These are phyloP conservation scores for Urocitellus parryii DNA, from an alignment of 2,113 vertebrate species.

Conservation along the genomic window DNA sequence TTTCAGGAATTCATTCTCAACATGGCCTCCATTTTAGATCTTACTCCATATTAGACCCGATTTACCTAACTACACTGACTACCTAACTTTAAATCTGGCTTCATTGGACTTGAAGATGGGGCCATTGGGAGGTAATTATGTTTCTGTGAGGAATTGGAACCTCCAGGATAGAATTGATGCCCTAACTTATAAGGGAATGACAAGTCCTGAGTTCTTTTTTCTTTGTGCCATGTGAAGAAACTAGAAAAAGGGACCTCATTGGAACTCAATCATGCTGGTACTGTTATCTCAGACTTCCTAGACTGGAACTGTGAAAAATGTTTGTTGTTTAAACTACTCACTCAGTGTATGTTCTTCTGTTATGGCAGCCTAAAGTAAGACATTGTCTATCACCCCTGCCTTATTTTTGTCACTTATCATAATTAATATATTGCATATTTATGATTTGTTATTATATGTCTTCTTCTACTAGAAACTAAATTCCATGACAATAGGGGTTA, in stretches of 20 bases:
- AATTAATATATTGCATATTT: background rate
- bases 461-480: background rate
- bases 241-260: background rate
- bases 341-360: background rate
- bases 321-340: background rate
- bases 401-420: background rate
- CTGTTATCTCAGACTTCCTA: background rate
- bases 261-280: background rate
- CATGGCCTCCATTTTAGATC: too few species aligned
- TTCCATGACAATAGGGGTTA: background rate
- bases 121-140: background rate
- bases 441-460: background rate
- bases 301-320: background rate
- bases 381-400: background rate
- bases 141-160: background rate
- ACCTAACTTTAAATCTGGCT: too few species aligned
- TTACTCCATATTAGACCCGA: too few species aligned
- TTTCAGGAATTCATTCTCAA: too few species aligned
- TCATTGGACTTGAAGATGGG: background rate
- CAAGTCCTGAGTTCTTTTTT: background rate
- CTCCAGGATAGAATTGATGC: background rate
- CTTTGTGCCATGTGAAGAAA: background rate
- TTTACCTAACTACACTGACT: too few species aligned
- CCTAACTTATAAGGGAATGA: background rate
- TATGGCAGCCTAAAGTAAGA: background rate